Percentiles rank a stretch among this genome's conserved stretches.
Conservation (phyloP, 2,888 invertebrate genomes). For the Aspidiotus destructor region DNA sequence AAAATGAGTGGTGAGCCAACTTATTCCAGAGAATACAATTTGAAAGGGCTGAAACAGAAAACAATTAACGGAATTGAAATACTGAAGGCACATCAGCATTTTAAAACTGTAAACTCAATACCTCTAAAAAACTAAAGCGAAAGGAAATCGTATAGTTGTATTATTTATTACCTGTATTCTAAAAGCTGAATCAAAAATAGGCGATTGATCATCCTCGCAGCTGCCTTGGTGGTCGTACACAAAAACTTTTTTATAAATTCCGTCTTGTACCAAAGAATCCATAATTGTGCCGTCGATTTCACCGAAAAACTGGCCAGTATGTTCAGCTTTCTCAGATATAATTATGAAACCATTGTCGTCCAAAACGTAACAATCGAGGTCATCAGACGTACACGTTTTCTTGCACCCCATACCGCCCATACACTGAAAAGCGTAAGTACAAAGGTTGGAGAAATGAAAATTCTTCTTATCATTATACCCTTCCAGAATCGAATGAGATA, state of each 20-base stretch:
- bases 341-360: conserved; percentile 93
- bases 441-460: background rate
- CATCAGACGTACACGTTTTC: conserved; percentile 76
- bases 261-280: conserved; percentile 82
- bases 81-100: no score
- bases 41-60: conserved; percentile 36
- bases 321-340: conserved; percentile 72
- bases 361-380: conserved; percentile 82
- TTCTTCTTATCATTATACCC: no score
- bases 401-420: conserved; percentile 57
- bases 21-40: conserved; percentile 44
- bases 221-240: conserved; percentile 84
- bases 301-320: conserved; percentile 87
- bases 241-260: conserved; percentile 77
- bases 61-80: background rate
- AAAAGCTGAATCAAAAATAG: conserved; percentile 49
- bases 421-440: conserved; percentile 47
- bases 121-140: no score
- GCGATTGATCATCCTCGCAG: conserved; percentile 48
- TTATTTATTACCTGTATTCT: background rate
- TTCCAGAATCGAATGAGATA: no score
- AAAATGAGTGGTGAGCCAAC: conserved; percentile 44
- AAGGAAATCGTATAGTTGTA: no score
- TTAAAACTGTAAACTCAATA: no score
- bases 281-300: conserved; percentile 89